Percentiles rank a stretch among this genome's conserved stretches.
Evolutionary conservation across 1,140 invertebrate species (phyloP).

Genomic region (Phymorhynchus buccinoides): DNA sequence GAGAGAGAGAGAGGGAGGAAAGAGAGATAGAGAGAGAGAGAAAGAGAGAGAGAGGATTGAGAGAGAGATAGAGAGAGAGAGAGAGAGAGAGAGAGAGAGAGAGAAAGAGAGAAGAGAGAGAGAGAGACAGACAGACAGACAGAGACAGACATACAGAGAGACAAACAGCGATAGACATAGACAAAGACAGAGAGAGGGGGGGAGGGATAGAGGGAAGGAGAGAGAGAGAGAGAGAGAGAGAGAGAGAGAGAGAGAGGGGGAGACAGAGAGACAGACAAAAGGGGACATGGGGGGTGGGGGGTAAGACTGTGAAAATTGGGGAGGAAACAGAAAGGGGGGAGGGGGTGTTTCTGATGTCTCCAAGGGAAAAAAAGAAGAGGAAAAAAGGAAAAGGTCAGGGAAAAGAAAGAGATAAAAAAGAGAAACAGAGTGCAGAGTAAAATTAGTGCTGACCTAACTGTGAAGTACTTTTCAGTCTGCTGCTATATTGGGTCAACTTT

Average conservation of each 20-base stretch:
- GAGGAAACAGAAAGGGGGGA: neutral
- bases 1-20: neutral
- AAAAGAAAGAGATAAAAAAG: too few relatives aligned
- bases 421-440: too few relatives aligned
- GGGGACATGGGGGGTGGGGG: neutral
- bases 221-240: neutral
- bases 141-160: neutral
- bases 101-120: neutral
- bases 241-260: neutral
- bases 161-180: too few relatives aligned
- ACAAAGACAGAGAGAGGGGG: neutral
- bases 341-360: too few relatives aligned
- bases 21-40: neutral
- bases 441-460: too few relatives aligned
- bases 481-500: too few relatives aligned
- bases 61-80: constrained; percentile 8
- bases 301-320: neutral
- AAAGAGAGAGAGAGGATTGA: neutral
- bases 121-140: neutral
- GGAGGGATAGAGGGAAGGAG: neutral
- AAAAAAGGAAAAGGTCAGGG: too few relatives aligned
- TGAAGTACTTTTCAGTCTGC: too few relatives aligned
- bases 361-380: too few relatives aligned
- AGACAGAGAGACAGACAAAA: neutral
- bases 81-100: neutral